A percentile compares a stretch with the other conserved stretches of the same genome.
phyloP scores from a whole-genome alignment of 2,113 vertebrate species.

The Poecilia latipinna region DNA sequence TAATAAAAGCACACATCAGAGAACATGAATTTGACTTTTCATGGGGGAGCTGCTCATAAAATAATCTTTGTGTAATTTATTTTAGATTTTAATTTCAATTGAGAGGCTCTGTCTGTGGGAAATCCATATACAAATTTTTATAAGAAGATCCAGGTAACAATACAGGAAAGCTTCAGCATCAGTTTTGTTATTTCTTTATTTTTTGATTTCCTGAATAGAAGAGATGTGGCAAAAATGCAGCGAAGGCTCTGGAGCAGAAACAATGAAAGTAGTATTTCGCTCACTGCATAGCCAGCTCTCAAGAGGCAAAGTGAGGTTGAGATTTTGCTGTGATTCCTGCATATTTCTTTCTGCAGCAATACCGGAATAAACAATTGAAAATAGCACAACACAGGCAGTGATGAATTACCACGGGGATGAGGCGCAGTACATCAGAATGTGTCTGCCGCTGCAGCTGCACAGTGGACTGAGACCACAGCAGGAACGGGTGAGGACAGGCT shows the following conservation, averaged over 20 bases:
- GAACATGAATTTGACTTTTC: conserved; percentile 13
- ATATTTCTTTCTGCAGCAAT: conserved; percentile 64
- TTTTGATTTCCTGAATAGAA: background rate
- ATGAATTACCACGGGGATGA: conserved; percentile 67
- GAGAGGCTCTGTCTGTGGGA: background rate
- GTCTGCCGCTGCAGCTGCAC: conserved; percentile 38
- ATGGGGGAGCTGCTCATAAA: conserved; percentile 17
- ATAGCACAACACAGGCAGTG: conserved; percentile 61
- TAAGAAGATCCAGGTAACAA: background rate
- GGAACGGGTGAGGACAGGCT: background rate
- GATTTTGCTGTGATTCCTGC: conserved; percentile 67
- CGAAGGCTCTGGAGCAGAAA: conserved; percentile 23
- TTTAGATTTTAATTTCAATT: conserved; percentile 11
- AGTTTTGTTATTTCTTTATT: background rate
- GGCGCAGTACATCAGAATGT: conserved; percentile 57
- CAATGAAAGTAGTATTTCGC: conserved; percentile 39
- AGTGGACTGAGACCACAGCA: conserved; percentile 10
- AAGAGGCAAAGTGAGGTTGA: conserved; percentile 71
- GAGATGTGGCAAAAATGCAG: conserved; percentile 1
- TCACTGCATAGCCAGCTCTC: conserved; percentile 47
- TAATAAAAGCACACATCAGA: conserved; percentile 6
- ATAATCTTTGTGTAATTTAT: background rate
- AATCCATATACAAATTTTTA: conserved; percentile 17
- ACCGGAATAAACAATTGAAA: conserved; percentile 75
- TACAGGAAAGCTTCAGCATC: background rate